Evolutionary conservation across 2,888 invertebrate species (phyloP).

Genomic region (Drosophila buzzatii): DNA sequence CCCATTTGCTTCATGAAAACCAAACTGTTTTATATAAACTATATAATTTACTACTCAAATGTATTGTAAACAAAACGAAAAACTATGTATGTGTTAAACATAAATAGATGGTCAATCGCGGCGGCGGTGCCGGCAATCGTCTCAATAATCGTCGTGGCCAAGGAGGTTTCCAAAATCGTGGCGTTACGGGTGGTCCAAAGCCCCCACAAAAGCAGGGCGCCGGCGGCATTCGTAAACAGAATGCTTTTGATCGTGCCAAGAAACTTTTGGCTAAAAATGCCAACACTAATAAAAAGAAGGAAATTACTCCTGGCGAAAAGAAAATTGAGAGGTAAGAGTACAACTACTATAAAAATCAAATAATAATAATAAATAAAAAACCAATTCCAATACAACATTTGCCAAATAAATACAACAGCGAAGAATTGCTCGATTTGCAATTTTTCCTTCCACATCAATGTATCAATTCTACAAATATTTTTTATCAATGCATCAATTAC

Average conservation of each 20-base stretch:
- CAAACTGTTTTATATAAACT: conserved; percentile 14
- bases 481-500: conserved; percentile 46
- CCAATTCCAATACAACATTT: conserved; percentile 51
- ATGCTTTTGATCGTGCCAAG: conserved; percentile 86
- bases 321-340: conserved; percentile 86
- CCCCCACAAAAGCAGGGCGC: conserved; percentile 84
- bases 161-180: conserved; percentile 85
- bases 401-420: conserved; percentile 26
- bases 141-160: conserved; percentile 84
- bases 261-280: conserved; percentile 86
- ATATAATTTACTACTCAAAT: conserved; percentile 28
- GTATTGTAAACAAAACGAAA: conserved; percentile 36
- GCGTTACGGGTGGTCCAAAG: conserved; percentile 83
- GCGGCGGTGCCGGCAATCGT: conserved; percentile 81
- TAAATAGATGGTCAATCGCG: conserved; percentile 84
- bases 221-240: conserved; percentile 86
- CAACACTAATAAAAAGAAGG: conserved; percentile 85
- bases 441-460: conserved; percentile 58
- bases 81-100: conserved; percentile 23
- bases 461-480: conserved; percentile 50
- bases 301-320: conserved; percentile 85
- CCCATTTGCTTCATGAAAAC: conserved; percentile 40
- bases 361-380: conserved; percentile 40
- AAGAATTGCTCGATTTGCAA: conserved; percentile 48
- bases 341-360: conserved; percentile 62